Evolutionary conservation across 2,797 vertebrate species (phyloP), one percentile per base, ranked within the genome.

Genomic region (Neosilurus hyrtlii): DNA sequence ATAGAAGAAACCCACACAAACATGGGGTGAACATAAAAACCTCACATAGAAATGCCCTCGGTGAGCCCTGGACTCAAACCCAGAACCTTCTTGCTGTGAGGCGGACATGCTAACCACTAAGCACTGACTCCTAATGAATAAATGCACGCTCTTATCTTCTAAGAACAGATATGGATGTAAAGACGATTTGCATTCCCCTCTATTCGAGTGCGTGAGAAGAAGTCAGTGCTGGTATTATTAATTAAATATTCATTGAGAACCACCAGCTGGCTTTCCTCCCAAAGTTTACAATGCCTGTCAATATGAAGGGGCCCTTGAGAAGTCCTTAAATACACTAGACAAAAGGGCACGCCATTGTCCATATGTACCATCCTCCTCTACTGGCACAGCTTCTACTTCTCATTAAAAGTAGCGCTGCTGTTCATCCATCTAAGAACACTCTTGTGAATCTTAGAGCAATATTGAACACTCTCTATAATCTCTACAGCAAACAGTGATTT

Each of bases 181-280:
- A 65, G 59, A 43, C 35, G 88, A 81, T 79, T 84, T 89, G 87
- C 86, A 87, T 88, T 82, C 85, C 85, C 86, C 83, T 65, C 18
- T 30, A 59, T 72, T 14, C 8, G 1, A 52, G 61, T 51, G 35
- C 54, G 18, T 77, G 66, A 80, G 84, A 30, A 73, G 81, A 88
- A 88, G 80, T 86, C 84, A 88, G 87, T 16, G 30, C 90, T 81
- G 85, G 86, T 89, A 88, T 79, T 83, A 18, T 80, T 89, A 86
- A 88, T 92, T 88, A 92, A 91, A 91, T 91, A 91, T 92, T 91
- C 87, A 91, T 89, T 81, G 71, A 79, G 83, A 90, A 86, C 70
- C 76, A 79, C 80, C 84, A 85, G 87, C 89, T 90, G 87, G 85
- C 86, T 62, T 26, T 79, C 61, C 73, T 88, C 73, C 82, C 89